Conservation (phyloP, 92 coral and sea anemone species). For the Zoanthus solanderi region DNA sequence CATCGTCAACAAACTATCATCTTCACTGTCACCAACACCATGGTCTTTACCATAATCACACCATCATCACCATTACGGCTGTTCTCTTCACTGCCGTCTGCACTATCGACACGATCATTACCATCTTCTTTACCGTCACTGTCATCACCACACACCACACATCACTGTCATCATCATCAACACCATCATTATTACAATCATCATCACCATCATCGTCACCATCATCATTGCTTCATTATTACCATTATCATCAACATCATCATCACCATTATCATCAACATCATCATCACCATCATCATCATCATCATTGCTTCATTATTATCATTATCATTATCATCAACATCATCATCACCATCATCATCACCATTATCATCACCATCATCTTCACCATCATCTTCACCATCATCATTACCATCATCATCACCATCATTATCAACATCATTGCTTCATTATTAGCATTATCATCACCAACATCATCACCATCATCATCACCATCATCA, state of each 20-base stretch:
- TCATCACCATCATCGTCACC: neutral
- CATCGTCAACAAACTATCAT: no score
- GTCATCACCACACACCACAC: no score
- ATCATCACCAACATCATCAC: neutral
- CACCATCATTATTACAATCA: neutral
- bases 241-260: neutral
- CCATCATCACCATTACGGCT: neutral
- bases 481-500: neutral
- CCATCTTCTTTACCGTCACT: neutral
- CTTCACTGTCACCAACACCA: neutral
- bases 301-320: neutral
- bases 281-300: neutral
- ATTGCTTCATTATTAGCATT: neutral
- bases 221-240: neutral
- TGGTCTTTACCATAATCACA: neutral
- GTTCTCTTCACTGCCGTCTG: neutral
- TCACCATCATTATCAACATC: neutral
- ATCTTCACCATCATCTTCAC: no score
- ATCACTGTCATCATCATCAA: neutral
- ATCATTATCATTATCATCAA: neutral
- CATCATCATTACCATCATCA: no score
- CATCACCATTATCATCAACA: neutral
- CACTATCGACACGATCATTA: neutral
- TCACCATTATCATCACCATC: neutral
- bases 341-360: neutral